phyloP scores from a whole-genome alignment of 2,797 vertebrate species.

The Halcyon smyrnensis region DNA sequence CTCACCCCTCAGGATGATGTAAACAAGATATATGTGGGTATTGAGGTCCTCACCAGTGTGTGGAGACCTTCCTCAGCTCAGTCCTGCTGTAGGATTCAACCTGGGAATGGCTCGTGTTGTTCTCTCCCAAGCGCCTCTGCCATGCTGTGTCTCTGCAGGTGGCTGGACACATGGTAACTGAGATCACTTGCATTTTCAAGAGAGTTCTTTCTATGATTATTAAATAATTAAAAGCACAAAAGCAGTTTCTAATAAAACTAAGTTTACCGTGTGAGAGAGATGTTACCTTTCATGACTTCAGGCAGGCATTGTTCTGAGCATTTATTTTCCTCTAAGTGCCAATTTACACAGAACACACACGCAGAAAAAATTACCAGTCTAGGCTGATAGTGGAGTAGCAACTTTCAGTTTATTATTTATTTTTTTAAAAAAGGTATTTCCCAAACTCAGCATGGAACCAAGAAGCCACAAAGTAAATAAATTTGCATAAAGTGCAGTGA shows the following conservation, averaged over 20 bases:
- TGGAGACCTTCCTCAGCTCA: not conserved
- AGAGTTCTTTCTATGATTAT: not conserved
- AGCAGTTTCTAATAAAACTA: not conserved
- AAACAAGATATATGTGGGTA: not conserved
- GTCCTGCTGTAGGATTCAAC: not conserved
- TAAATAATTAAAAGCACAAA: constrained; percentile 46
- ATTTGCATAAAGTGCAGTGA: not conserved
- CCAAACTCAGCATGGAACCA: not conserved
- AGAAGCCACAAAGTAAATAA: constrained; percentile 26
- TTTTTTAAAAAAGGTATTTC: not conserved
- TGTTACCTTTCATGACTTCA: not conserved
- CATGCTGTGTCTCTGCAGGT: not conserved
- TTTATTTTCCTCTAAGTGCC: constrained; percentile 40
- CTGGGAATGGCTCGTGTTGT: not conserved
- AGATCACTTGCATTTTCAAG: not conserved
- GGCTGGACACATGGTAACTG: not conserved
- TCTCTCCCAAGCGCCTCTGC: not conserved
- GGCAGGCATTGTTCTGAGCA: not conserved
- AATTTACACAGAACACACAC: not conserved
- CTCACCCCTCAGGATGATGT: not conserved
- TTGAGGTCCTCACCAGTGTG: not conserved
- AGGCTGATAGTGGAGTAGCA: not conserved
- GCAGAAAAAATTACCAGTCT: not conserved
- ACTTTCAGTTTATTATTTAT: constrained; percentile 42
- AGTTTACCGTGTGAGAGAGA: not conserved